A percentile compares a stretch with the other conserved stretches of the same genome.
Conservation (phyloP, 2,113 vertebrate genomes). For the Rynchops niger region DNA sequence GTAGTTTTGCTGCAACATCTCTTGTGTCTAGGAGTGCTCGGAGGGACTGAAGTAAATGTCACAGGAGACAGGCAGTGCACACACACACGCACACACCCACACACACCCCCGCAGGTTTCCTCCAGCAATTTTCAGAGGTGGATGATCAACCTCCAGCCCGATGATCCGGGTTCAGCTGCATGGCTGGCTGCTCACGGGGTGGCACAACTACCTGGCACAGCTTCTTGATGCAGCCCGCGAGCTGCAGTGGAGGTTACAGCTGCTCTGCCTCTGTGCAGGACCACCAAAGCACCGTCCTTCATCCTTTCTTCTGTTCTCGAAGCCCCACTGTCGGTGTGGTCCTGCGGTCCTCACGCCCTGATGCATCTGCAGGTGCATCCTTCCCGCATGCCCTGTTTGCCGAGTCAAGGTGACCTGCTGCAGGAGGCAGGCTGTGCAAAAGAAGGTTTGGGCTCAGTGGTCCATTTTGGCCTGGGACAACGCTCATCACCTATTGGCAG, state of each 20-base stretch:
- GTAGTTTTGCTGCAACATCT: not conserved
- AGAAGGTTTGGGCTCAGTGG: not conserved
- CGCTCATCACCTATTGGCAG: accelerated
- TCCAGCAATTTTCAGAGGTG: not conserved
- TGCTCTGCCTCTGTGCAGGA: not conserved
- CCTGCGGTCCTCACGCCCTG: not conserved
- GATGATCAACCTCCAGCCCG: not conserved
- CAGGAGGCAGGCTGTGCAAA: not conserved
- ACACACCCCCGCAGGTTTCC: not conserved
- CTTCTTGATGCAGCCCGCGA: not conserved
- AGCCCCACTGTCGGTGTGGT: too few relatives aligned
- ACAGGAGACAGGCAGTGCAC: not conserved
- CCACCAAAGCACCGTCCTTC: not conserved
- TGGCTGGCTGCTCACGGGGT: not conserved
- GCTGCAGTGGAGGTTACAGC: not conserved
- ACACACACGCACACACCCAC: too few relatives aligned
- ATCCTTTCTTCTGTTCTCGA: not conserved
- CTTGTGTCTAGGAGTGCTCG: not conserved
- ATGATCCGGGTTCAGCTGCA: not conserved
- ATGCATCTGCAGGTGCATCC: not conserved
- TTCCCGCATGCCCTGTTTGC: not conserved
- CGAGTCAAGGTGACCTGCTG: not conserved
- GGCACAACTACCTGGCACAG: not conserved
- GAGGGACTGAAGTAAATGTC: not conserved
- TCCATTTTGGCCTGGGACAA: not conserved